Percentiles rank a stretch among this genome's conserved stretches.
These are phyloP conservation scores for Caenorhabditis remanei DNA, from an alignment of 1,140 invertebrate species.

Conservation along the genomic window DNA sequence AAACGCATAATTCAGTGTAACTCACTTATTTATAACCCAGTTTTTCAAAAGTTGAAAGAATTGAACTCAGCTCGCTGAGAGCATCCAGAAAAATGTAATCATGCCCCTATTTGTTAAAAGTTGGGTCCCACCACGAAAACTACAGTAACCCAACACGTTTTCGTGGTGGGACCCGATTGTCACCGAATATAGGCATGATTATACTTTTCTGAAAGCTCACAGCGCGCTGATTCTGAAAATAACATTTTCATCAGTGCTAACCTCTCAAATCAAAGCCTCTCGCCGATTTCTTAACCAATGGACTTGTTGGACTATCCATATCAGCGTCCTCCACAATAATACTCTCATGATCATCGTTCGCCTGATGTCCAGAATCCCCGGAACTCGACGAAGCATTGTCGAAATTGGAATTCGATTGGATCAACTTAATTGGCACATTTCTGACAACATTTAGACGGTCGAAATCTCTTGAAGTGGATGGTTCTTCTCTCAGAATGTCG, in stretches of 20 bases:
- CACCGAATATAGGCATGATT: too few species aligned
- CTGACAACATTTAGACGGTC: neutral
- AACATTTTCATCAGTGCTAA: neutral
- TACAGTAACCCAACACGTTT: too few species aligned
- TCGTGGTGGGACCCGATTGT: too few species aligned
- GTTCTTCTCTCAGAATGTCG: constrained; percentile 19
- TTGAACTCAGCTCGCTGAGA: too few species aligned
- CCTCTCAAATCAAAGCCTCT: constrained; percentile 40
- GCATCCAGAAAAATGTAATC: too few species aligned
- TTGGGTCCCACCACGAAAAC: too few species aligned
- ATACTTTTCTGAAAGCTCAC: too few species aligned
- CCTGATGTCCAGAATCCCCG: constrained; percentile 43
- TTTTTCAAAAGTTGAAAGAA: neutral
- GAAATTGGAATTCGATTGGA: neutral
- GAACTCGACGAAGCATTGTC: neutral
- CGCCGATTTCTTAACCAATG: constrained; percentile 39
- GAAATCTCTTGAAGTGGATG: too few species aligned
- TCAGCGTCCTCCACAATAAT: constrained; percentile 46
- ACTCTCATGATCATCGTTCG: constrained; percentile 31
- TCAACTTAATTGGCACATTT: constrained; percentile 23
- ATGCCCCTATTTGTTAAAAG: too few species aligned
- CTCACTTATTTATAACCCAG: too few species aligned
- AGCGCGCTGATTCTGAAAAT: too few species aligned
- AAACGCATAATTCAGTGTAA: too few species aligned
- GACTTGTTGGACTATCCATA: constrained; percentile 60